phyloP scores from a whole-genome alignment of 2,113 vertebrate species.

The Cebidichthys violaceus region DNA sequence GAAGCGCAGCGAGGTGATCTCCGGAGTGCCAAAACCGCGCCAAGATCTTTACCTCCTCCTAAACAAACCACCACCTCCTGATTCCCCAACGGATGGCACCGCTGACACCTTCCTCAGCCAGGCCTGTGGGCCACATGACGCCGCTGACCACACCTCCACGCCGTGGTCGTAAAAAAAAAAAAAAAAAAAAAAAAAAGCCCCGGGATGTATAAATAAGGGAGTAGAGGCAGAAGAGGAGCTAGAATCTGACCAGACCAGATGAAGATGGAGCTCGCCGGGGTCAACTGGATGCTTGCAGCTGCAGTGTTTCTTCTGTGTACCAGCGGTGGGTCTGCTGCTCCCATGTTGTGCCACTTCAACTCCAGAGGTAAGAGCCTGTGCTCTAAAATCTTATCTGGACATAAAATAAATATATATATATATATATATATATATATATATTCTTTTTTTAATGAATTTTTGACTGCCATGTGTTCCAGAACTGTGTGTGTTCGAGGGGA shows the following conservation, averaged over 20 bases:
- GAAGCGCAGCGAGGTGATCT: constrained; percentile 79
- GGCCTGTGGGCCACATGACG: constrained; percentile 49
- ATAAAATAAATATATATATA: not conserved
- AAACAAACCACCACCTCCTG: constrained; percentile 56
- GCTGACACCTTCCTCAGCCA: constrained; percentile 60
- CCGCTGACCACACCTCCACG: constrained; percentile 68
- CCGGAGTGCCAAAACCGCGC: constrained; percentile 70
- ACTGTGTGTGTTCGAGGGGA: constrained; percentile 86
- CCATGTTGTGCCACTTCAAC: constrained; percentile 91
- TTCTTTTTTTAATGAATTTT: not conserved
- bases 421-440: not conserved
- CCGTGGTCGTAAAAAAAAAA: constrained; percentile 51
- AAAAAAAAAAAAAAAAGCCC: no score
- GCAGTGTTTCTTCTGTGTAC: constrained; percentile 77
- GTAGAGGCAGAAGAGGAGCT: constrained; percentile 41
- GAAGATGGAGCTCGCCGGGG: constrained; percentile 85
- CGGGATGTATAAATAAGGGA: constrained; percentile 80
- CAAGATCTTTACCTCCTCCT: constrained; percentile 67
- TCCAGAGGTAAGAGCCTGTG: constrained; percentile 87
- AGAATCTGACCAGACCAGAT: constrained; percentile 44
- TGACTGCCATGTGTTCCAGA: constrained; percentile 77
- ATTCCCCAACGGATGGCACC: constrained; percentile 64
- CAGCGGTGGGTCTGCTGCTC: constrained; percentile 80
- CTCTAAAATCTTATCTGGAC: not conserved
- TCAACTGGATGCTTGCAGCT: constrained; percentile 61